Conservation (phyloP, 2,888 invertebrate species). For the Hipparchia semele region DNA sequence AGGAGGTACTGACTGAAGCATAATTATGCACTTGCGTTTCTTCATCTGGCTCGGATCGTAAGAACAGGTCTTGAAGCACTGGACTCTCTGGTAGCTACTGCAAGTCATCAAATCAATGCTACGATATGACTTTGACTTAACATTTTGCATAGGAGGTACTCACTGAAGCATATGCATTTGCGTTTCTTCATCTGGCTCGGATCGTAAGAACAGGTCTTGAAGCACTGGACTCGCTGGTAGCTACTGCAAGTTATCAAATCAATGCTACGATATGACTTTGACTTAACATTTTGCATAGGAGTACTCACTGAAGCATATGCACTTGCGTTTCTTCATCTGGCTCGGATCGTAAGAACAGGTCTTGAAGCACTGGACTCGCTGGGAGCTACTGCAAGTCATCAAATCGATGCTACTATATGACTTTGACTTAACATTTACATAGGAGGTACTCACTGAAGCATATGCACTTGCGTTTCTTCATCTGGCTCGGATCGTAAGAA, state of each 20-base stretch:
- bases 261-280: too few relatives aligned
- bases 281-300: too few relatives aligned
- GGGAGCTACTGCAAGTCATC: too few relatives aligned
- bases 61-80: neutral
- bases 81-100: neutral
- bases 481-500: neutral
- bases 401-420: too few relatives aligned
- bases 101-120: too few relatives aligned
- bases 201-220: neutral
- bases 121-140: too few relatives aligned
- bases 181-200: neutral
- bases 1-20: slow-evolving; percentile 3
- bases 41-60: neutral
- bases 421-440: too few relatives aligned
- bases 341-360: neutral
- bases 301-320: slow-evolving; percentile 20
- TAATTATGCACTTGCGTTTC: neutral
- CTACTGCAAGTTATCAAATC: too few relatives aligned
- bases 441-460: slow-evolving; percentile 6
- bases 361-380: neutral
- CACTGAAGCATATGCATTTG: slow-evolving; percentile 2
- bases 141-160: neutral
- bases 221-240: neutral
- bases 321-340: slow-evolving; percentile 2
- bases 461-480: slow-evolving; percentile 16